phyloP scores from a whole-genome alignment of 2,113 vertebrate species.

The Zapus hudsonius region DNA sequence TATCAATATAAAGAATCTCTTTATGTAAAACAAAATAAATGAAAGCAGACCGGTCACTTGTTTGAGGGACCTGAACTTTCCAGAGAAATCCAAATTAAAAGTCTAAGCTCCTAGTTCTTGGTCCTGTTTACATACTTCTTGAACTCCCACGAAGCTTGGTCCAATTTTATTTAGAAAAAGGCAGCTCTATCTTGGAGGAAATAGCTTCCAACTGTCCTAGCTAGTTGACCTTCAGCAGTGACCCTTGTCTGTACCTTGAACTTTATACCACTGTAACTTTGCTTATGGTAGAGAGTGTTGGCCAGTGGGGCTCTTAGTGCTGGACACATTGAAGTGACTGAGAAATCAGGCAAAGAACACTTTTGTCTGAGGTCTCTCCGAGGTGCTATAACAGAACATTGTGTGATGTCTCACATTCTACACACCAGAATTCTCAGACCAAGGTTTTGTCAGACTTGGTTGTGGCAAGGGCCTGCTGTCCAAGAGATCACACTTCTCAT shows the following conservation, averaged over 20 bases:
- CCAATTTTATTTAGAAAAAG: not conserved
- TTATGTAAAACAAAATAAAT: not conserved
- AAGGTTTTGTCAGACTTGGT: not conserved
- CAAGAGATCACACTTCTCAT: not conserved
- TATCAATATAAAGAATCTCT: not conserved
- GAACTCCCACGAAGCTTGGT: not conserved
- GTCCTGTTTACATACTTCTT: not conserved
- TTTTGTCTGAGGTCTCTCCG: not conserved
- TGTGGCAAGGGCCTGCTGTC: not conserved
- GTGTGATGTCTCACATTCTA: not conserved
- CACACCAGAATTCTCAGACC: not conserved
- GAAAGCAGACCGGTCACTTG: not conserved
- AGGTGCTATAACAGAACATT: not conserved
- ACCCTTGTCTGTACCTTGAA: not conserved
- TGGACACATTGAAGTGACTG: not conserved
- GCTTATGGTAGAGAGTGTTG: not conserved
- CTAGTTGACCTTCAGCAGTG: not conserved
- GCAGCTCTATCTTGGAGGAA: not conserved
- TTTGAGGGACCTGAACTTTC: too few species aligned
- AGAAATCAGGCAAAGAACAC: not conserved
- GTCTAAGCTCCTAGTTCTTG: not conserved
- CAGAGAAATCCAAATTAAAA: not conserved
- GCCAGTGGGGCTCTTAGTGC: not conserved
- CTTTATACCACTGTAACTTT: not conserved
- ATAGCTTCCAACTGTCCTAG: accelerated